Conservation (phyloP, 1,140 invertebrate genomes). For the Bombyx mandarina region DNA sequence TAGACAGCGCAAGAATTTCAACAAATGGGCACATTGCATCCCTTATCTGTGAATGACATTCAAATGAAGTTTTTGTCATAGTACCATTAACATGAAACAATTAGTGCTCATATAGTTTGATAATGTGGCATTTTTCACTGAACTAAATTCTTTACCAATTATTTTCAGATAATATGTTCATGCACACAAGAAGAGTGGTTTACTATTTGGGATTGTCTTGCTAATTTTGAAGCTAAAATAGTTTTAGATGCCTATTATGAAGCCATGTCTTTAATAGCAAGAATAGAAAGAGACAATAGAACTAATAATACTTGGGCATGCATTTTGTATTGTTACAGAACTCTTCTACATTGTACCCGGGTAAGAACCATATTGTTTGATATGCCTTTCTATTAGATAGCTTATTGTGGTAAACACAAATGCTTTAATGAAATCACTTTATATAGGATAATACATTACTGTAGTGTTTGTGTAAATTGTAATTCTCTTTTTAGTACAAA, state of each 20-base stretch:
- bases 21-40: no score
- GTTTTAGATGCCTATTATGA: slow-evolving; percentile 34
- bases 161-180: slow-evolving; percentile 35
- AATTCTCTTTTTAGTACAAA: slow-evolving; percentile 42
- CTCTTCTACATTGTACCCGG: slow-evolving; percentile 34
- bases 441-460: no score
- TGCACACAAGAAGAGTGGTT: slow-evolving; percentile 40
- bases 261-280: slow-evolving; percentile 26
- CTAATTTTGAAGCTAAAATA: slow-evolving; percentile 16
- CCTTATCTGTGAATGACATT: no score
- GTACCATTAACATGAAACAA: no score
- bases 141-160: slow-evolving; percentile 1
- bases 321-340: slow-evolving; percentile 40
- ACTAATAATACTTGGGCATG: slow-evolving; percentile 33
- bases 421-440: no score
- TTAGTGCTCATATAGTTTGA: no score
- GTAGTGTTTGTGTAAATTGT: neutral
- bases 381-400: no score
- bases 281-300: slow-evolving; percentile 29
- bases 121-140: no score
- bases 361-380: slow-evolving; percentile 23
- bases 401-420: no score
- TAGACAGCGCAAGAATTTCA: no score
- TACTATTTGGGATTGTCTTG: slow-evolving; percentile 42
- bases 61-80: no score